A percentile compares a stretch with the other conserved stretches of the same genome.
Evolutionary conservation across 2,797 vertebrate genomes (phyloP).

Genomic region (Strix occidentalis): DNA sequence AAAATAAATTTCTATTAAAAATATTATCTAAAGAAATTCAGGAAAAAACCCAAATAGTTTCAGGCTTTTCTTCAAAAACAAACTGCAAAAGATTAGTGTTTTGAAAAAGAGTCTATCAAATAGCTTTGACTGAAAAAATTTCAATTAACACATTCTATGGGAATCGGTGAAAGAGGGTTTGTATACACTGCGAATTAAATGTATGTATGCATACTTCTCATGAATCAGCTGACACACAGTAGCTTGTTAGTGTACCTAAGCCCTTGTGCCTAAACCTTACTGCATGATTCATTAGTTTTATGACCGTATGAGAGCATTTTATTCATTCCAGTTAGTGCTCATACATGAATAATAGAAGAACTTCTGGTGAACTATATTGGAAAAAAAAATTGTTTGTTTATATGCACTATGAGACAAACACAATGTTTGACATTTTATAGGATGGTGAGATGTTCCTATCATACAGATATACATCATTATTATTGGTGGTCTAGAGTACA

Average conservation of each 20-base stretch:
- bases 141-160: not conserved
- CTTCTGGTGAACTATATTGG: not conserved
- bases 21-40: not conserved
- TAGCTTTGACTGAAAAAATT: not conserved
- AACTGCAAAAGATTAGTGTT: not conserved
- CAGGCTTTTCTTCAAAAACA: not conserved
- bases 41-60: accelerated
- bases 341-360: not conserved
- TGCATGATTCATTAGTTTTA: not conserved
- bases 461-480: not conserved
- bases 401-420: not conserved
- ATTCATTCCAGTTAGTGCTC: slow-evolving; percentile 1
- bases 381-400: not conserved
- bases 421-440: not conserved
- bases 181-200: not conserved
- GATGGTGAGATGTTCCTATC: not conserved
- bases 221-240: not conserved
- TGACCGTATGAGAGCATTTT: not conserved
- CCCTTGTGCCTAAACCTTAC: not conserved
- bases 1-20: not conserved
- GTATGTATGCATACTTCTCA: not conserved
- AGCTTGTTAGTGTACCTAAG: not conserved
- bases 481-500: not conserved
- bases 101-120: no score
- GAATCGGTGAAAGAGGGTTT: not conserved